phyloP scores from a whole-genome alignment of 1,140 invertebrate species.

The Drosophila sp. region DNA sequence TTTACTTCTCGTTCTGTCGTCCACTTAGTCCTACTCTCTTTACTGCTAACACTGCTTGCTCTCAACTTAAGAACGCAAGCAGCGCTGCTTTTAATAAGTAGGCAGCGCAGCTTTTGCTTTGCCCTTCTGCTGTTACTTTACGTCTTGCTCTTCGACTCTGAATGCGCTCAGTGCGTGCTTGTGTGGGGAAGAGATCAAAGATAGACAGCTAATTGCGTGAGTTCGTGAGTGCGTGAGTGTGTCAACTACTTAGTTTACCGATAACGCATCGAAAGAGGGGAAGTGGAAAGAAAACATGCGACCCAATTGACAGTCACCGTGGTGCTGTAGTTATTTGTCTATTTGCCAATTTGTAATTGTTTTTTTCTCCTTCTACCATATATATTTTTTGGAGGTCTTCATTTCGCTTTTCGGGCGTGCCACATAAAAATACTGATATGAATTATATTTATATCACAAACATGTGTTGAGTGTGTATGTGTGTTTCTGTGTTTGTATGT shows the following conservation, averaged over 20 bases:
- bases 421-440: conserved; percentile 53
- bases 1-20: no score
- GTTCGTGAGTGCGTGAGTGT: conserved; percentile 12
- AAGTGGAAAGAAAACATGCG: conserved; percentile 36
- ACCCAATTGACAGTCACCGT: conserved; percentile 46
- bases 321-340: conserved; percentile 36
- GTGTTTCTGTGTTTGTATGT: conserved; percentile 21
- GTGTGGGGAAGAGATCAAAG: not conserved
- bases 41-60: not conserved
- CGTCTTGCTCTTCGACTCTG: not conserved
- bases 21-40: not conserved
- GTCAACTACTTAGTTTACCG: conserved; percentile 26
- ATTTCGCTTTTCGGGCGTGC: conserved; percentile 31
- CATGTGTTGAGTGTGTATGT: conserved; percentile 19
- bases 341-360: conserved; percentile 75
- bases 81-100: not conserved
- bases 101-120: not conserved
- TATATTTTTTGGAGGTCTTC: conserved; percentile 22
- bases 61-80: conserved; percentile 11
- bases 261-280: conserved; percentile 19
- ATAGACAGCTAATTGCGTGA: conserved; percentile 3
- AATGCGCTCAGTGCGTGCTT: not conserved
- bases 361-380: conserved; percentile 25
- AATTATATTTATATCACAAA: conserved; percentile 67
- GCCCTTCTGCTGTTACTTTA: no score